Percentiles rank a stretch among this genome's conserved stretches.
Evolutionary conservation across 2,113 vertebrate genomes (phyloP).

Genomic region (Ancistrus triradiatus): DNA sequence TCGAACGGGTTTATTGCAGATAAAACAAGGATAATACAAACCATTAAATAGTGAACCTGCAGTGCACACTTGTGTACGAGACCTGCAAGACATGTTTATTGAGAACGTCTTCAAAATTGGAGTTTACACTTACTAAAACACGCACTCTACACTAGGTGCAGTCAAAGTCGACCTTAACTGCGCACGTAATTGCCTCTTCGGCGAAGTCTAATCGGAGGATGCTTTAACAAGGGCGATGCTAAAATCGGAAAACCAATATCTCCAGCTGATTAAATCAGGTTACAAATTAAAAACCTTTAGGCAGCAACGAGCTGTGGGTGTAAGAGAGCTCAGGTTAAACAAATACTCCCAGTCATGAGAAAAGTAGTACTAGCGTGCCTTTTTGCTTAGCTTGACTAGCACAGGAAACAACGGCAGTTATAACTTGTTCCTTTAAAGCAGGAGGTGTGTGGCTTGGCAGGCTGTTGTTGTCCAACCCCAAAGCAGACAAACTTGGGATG

Average conservation of each 20-base stretch:
- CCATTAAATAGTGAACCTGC: not conserved
- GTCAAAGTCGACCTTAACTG: slow-evolving; percentile 10
- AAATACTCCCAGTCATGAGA: slow-evolving; percentile 4
- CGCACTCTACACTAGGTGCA: too few species aligned
- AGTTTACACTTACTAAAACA: too few species aligned
- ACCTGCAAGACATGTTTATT: not conserved
- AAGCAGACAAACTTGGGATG: too few species aligned
- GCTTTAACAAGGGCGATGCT: not conserved
- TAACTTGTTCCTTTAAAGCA: too few species aligned
- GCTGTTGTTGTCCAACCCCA: too few species aligned
- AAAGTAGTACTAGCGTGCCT: not conserved
- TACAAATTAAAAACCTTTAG: slow-evolving; percentile 24
- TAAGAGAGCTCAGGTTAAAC: slow-evolving; percentile 10
- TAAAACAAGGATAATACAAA: slow-evolving; percentile 1
- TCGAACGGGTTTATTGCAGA: slow-evolving; percentile 10
- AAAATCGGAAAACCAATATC: slow-evolving; percentile 21
- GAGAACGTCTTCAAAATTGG: too few species aligned
- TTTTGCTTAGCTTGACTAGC: slow-evolving; percentile 5
- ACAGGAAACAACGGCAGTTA: not conserved
- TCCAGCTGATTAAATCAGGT: slow-evolving; percentile 12
- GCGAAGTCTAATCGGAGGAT: slow-evolving; percentile 28
- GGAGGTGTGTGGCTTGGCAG: too few species aligned
- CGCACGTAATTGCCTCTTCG: not conserved
- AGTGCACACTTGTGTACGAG: too few species aligned
- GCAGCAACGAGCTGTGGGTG: not conserved